Evolutionary conservation across 2,888 invertebrate genomes (phyloP).

Genomic region (Microplitis deprimator): DNA sequence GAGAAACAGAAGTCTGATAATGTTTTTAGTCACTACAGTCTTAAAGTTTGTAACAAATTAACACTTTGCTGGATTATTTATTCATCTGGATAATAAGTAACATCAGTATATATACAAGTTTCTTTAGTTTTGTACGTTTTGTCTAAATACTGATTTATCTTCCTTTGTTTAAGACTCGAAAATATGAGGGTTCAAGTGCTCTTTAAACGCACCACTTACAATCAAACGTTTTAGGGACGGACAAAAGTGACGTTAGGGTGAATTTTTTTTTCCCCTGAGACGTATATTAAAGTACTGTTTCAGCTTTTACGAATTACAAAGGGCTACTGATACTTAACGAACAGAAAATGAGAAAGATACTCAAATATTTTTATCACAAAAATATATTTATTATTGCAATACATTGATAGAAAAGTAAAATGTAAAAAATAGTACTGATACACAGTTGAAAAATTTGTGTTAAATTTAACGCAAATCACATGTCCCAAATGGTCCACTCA

Average conservation of each 20-base stretch:
- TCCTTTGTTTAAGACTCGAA: conserved; percentile 10
- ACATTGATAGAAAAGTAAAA: too few species aligned
- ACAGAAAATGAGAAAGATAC: not conserved
- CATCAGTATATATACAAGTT: not conserved
- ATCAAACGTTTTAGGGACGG: conserved; percentile 17
- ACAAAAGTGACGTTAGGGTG: not conserved
- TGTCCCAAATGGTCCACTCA: too few species aligned
- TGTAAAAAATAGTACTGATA: too few species aligned
- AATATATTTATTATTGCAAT: not conserved
- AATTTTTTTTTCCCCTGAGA: not conserved
- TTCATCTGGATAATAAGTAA: not conserved
- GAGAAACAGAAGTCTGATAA: too few species aligned
- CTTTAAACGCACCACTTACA: conserved; percentile 8
- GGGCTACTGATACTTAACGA: not conserved
- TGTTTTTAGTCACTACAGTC: too few species aligned
- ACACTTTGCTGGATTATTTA: not conserved
- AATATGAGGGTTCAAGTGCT: conserved; percentile 19
- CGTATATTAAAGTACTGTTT: not conserved
- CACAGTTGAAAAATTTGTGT: too few species aligned
- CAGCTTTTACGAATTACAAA: not conserved
- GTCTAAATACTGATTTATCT: not conserved
- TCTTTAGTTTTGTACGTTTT: not conserved
- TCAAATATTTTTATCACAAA: not conserved
- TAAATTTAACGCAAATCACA: too few species aligned
- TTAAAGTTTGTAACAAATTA: not conserved